phyloP scores from a whole-genome alignment of 2,113 vertebrate species.

The Apistogramma diplotaenia region DNA sequence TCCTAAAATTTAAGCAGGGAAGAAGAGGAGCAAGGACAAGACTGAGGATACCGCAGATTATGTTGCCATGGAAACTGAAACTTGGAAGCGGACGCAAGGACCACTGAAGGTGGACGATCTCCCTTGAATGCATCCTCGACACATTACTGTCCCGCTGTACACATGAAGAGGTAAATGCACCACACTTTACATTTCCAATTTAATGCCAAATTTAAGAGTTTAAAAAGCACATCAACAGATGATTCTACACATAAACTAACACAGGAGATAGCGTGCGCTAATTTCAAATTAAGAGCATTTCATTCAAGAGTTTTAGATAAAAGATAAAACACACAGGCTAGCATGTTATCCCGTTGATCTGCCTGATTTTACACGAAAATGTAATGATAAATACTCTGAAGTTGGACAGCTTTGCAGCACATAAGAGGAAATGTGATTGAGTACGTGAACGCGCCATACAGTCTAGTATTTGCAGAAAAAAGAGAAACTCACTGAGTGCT shows the following conservation, averaged over 20 bases:
- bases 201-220: background rate
- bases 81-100: constrained; percentile 65
- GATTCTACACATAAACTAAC: background rate
- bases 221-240: background rate
- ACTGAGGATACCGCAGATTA: constrained; percentile 68
- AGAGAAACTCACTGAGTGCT: background rate
- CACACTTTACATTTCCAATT: background rate
- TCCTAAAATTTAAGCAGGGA: background rate
- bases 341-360: background rate
- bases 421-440: background rate
- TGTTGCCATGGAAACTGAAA: constrained; percentile 78
- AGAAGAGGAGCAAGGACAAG: constrained; percentile 32
- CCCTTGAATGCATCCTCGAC: constrained; percentile 58
- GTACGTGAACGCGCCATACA: background rate
- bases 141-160: constrained; percentile 18
- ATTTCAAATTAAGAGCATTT: background rate
- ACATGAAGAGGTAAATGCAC: constrained; percentile 60
- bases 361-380: background rate
- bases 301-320: background rate
- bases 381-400: background rate
- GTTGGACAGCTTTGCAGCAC: background rate
- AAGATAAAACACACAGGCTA: background rate
- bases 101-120: constrained; percentile 62
- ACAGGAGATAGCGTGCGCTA: background rate
- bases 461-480: background rate